Evolutionary conservation across 1,140 invertebrate genomes (phyloP), one percentile per base, ranked within the genome.

Genomic region (Calephelis nemesis): DNA sequence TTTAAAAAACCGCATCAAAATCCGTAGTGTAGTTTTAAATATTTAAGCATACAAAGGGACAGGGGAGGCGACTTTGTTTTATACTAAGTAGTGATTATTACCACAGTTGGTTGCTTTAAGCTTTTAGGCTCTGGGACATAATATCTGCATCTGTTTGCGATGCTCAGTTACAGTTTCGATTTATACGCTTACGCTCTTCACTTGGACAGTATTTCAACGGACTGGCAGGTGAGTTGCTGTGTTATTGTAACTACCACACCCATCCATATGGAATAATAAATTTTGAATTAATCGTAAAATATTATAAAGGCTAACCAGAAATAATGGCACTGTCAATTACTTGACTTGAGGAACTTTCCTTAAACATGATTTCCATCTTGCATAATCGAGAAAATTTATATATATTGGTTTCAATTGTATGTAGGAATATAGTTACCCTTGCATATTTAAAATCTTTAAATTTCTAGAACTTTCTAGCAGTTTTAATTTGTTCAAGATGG

Each of bases 241-340:
- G 75, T 82, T 83, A 82, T 83, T 83, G 82, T 85, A 75, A 74
- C 77, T 79, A 86, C 83, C 82, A 86, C 85, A 77, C 82, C 83
- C 77, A 82, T 82, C 82, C 83, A 88, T 85, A 85, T 90, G 84
- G 83, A 78, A 74, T 75, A 82, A 82, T 84, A 83, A 77, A 80
- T 86, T 82, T 62, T 65, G 68, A 49, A 58, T 70, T 62, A 60
- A 62, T 50, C 64, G 50, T 66, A 58, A 66, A 66, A 58, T 58
- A 66, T 66, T 66, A 60, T 54, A 52, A 58, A 39, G 45, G 65
- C 40, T 66, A 42, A n/a, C 40, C 45, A 58, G 52, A 54, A 66
- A 47, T 66, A 58, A 58, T 58, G 54, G 67, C 68, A 79, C 79
- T 83, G 82, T 81, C 80, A 84, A 75, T 76, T 72, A 60, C 62